Percentiles rank a stretch among this genome's conserved stretches.
Evolutionary conservation across 2,113 vertebrate genomes (phyloP).

Genomic region (Mustelus asterias): DNA sequence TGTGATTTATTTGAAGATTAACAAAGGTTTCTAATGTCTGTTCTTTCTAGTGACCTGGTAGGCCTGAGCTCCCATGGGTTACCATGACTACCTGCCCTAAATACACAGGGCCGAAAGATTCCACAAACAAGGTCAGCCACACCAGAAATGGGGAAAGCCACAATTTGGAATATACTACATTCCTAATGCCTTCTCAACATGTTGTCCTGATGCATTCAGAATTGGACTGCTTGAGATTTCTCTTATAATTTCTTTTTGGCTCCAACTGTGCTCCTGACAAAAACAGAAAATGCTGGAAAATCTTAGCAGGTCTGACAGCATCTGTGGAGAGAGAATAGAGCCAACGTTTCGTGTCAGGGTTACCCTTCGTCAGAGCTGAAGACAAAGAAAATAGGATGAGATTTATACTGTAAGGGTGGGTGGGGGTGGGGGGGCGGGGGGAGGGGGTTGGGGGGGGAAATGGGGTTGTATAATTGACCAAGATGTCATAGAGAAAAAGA

Average conservation of each 20-base stretch:
- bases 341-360: too few relatives aligned
- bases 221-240: background rate
- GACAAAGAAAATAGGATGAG: too few relatives aligned
- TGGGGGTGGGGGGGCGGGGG: too few relatives aligned
- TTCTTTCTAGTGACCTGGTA: background rate
- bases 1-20: background rate
- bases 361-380: too few relatives aligned
- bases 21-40: background rate
- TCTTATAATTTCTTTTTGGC: background rate
- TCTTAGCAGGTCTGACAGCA: too few relatives aligned
- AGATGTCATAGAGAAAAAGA: too few relatives aligned
- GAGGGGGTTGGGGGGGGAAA: too few relatives aligned
- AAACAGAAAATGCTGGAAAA: too few relatives aligned
- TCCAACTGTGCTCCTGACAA: background rate
- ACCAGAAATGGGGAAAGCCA: background rate
- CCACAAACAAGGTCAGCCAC: background rate
- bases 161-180: background rate
- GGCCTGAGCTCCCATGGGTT: background rate
- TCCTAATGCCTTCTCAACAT: background rate
- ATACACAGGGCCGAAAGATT: background rate
- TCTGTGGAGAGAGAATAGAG: too few relatives aligned
- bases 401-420: too few relatives aligned
- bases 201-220: background rate
- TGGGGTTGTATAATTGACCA: too few relatives aligned
- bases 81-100: background rate